Conservation (phyloP, 2,113 vertebrate genomes). For the Bos taurus region DNA sequence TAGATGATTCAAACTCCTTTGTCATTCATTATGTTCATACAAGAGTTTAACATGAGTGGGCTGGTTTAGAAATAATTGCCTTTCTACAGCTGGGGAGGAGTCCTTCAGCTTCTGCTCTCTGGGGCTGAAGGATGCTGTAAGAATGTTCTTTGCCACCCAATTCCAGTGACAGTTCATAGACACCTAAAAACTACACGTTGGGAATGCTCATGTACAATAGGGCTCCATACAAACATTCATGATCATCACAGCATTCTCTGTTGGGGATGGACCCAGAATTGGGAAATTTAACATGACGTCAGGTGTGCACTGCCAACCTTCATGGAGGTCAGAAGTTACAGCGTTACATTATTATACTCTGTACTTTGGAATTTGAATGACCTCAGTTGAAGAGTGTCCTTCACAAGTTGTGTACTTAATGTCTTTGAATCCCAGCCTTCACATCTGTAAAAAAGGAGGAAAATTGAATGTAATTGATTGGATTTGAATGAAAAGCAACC, state of each 20-base stretch:
- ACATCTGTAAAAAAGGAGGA: not conserved
- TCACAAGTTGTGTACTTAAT: not conserved
- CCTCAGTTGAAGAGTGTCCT: not conserved
- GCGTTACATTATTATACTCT: not conserved
- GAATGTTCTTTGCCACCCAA: not conserved
- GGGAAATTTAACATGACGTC: not conserved
- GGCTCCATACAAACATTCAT: not conserved
- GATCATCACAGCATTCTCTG: not conserved
- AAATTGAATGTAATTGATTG: not conserved
- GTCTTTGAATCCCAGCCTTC: not conserved
- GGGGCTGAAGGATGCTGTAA: not conserved
- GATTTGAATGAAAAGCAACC: not conserved
- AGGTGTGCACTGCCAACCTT: not conserved
- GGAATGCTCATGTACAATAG: not conserved
- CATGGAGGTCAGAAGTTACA: not conserved
- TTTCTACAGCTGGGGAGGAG: not conserved
- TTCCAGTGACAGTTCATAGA: not conserved
- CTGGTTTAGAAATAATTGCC: conserved; percentile 7
- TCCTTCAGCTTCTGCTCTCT: not conserved
- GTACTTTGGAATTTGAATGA: not conserved
- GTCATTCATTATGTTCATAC: not conserved
- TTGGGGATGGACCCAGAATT: not conserved
- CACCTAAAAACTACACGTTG: not conserved
- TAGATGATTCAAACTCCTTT: conserved; percentile 53
- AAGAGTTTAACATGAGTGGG: conserved; percentile 11